phyloP scores from a whole-genome alignment of 2,888 invertebrate genomes.

The Cantharis rustica region DNA sequence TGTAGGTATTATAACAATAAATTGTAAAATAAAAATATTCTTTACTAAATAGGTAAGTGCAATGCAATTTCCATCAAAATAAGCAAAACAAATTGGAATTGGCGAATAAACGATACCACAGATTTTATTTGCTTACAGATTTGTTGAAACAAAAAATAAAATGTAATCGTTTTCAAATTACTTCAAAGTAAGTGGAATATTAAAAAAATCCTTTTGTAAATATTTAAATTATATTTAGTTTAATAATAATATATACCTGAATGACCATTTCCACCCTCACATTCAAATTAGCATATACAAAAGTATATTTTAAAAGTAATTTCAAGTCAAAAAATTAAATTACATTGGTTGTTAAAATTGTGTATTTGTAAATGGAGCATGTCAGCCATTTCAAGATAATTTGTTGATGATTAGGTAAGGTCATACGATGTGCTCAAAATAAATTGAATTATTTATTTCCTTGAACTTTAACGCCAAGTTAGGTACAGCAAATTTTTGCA shows the following conservation, averaged over 20 bases:
- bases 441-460: slow-evolving; percentile 24
- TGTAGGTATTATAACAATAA: too few species aligned
- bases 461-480: slow-evolving; percentile 6
- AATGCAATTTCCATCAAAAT: too few species aligned
- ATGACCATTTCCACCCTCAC: background rate
- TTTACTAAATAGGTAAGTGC: too few species aligned
- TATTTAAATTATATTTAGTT: background rate
- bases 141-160: background rate
- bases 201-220: background rate
- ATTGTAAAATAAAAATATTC: too few species aligned
- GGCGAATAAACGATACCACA: background rate
- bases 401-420: slow-evolving; percentile 15
- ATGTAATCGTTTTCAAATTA: background rate
- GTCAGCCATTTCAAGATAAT: slow-evolving; percentile 7
- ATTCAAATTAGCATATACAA: background rate
- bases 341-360: background rate
- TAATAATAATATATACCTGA: too few species aligned
- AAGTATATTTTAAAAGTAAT: background rate
- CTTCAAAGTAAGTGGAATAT: background rate
- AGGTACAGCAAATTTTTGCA: background rate
- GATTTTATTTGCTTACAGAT: background rate
- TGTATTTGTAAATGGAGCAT: background rate
- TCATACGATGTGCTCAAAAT: slow-evolving; percentile 17
- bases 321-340: background rate
- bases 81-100: too few species aligned